Base-by-base conservation (phyloP, 2,797 vertebrate genomes). In the Coracias cyanogaster region DNA sequence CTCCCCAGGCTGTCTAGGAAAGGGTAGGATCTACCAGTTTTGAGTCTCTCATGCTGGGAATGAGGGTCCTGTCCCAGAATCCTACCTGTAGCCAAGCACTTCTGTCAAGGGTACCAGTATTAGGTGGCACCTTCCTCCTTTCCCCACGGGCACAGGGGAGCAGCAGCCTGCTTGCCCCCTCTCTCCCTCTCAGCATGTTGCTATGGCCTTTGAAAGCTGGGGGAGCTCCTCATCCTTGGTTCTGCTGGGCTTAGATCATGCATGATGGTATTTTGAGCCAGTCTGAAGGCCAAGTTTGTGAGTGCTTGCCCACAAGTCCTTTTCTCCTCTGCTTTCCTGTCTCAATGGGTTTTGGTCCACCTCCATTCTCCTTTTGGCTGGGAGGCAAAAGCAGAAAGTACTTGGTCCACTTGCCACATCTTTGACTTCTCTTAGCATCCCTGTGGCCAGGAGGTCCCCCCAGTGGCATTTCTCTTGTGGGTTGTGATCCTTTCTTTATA, bases 331-430 rank as follows among this genome's bases (percentile, higher is more conserved):
- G 0, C 48, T 87, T 67, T 45, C 43, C n/a, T 43, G 4, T 8
- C 57, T 26, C 46, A 3, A 1, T 17, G 39, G 35, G 5, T 74
- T 83, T 92, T 21, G 45, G 64, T 55, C 43, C 41, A 12, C 54
- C 62, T 55, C 0, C 5, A 6, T 51, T 66, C n/a, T 62, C 26
- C 62, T 65, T 55, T 25, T 0, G 3, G 37, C 37, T 57, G 64
- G 69, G 72, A 92, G 28, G n/a, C 1, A 9, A 78, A 78, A 70
- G 78, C 69, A 81, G 88, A 41, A 64, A 31, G 60, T 18, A 24
- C 52, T 48, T 18, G 33, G 3, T 79, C 49, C 24, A 0, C 33
- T 33, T 0, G 0, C 33, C 51, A 8, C 51, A 6, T 9, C 65
- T 69, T 74, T 67, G 35, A 15, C 25, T 62, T 46, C 66, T 77